Conservation (phyloP, 1,140 invertebrate genomes). For the Conus betulinus region DNA sequence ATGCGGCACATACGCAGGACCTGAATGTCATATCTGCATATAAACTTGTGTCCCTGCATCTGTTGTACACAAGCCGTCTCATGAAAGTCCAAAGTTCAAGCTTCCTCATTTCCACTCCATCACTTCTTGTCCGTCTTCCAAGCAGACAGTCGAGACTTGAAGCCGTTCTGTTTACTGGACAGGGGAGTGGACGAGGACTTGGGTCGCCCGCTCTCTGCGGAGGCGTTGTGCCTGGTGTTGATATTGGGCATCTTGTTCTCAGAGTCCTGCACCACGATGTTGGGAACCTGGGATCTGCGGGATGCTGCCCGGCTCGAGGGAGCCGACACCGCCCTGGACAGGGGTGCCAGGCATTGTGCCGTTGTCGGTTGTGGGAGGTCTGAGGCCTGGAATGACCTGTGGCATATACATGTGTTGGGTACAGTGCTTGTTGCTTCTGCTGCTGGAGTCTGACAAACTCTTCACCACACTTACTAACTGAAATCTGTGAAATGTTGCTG, state of each 20-base stretch:
- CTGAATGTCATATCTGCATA: no score
- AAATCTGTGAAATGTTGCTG: no score
- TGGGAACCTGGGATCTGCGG: conserved; percentile 10
- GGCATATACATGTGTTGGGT: no score
- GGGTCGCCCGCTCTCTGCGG: neutral
- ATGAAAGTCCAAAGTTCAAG: no score
- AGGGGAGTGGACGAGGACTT: conserved; percentile 2
- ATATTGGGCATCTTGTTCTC: neutral
- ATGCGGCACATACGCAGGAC: no score
- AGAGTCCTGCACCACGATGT: conserved; percentile 24
- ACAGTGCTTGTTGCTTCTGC: no score
- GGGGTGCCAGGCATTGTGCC: neutral
- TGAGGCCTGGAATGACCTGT: neutral
- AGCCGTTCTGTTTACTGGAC: conserved; percentile 28
- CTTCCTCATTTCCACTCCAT: neutral
- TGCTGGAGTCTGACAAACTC: no score
- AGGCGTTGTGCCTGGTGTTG: neutral
- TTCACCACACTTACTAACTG: no score
- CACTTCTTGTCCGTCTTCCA: conserved; percentile 29
- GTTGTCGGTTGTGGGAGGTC: neutral
- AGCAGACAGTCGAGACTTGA: conserved; percentile 36
- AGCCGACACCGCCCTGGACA: conserved; percentile 37
- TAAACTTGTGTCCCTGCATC: no score
- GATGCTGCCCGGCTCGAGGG: conserved; percentile 13
- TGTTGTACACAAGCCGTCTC: no score